Conservation (phyloP, 2,888 invertebrate genomes). For the Protodeltote pygarga region DNA sequence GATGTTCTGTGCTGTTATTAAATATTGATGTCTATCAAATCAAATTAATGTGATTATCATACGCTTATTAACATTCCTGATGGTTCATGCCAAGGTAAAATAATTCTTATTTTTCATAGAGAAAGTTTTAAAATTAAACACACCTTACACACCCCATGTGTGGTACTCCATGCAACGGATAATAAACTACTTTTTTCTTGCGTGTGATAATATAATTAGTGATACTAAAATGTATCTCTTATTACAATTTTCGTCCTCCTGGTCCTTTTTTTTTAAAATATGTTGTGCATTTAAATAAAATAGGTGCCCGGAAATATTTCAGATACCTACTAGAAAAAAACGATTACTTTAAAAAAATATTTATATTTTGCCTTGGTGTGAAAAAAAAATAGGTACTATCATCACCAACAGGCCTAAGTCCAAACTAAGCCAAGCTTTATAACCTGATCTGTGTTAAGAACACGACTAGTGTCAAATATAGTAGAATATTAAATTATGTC, state of each 20-base stretch:
- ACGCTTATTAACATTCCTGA: constrained; percentile 59
- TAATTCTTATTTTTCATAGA: neutral
- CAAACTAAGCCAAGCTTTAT: constrained; percentile 63
- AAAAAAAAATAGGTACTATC: constrained; percentile 31
- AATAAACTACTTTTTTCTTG: too few species aligned
- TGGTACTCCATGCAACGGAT: too few species aligned
- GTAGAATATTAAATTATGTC: constrained; percentile 37
- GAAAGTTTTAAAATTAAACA: neutral
- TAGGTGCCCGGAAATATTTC: too few species aligned
- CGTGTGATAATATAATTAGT: too few species aligned
- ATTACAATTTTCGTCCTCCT: too few species aligned
- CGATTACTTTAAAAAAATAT: too few species aligned
- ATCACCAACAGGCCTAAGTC: constrained; percentile 64
- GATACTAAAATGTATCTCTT: too few species aligned
- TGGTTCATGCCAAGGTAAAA: constrained; percentile 26
- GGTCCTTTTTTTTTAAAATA: too few species aligned
- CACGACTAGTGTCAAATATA: constrained; percentile 60
- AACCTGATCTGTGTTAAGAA: constrained; percentile 59
- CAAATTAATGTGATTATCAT: constrained; percentile 67
- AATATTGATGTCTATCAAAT: constrained; percentile 61
- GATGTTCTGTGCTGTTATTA: constrained; percentile 58
- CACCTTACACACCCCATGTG: neutral
- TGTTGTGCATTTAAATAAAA: too few species aligned
- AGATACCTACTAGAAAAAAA: too few species aligned
- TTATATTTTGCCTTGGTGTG: constrained; percentile 43